Evolutionary conservation across 2,113 vertebrate genomes (phyloP), one percentile per base, ranked within the genome.

Genomic region (Dasypus novemcinctus): DNA sequence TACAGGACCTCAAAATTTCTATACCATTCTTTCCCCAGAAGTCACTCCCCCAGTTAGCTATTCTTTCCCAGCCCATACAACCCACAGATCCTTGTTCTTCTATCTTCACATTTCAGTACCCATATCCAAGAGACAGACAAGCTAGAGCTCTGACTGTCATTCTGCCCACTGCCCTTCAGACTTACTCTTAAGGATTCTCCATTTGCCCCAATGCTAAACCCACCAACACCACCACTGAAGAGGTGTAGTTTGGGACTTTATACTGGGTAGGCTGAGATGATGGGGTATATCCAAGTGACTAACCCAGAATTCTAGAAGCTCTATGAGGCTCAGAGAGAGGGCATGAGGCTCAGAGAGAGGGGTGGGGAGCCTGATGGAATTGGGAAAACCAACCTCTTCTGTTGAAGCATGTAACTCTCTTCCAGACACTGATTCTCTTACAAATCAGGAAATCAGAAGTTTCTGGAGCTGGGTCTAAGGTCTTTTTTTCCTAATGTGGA

Each of bases 351-450:
- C 12, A 2, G 59, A 1, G 36, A 38, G 25, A 18, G 52, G 13
- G 14, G 17, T 54, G 15, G 52, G 13, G 52, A 54, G 54, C 18
- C 54, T 6, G 38, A 31, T 8, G 25, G 52, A n/a, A 43, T 17
- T 4, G 7, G 5, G 33, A 41, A 25, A 63, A 10, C 96, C 52
- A 98, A 98, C 98, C 98, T 98, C 97, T 98, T 98, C 96, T 98
- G 98, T 52, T 98, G 98, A 18, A 98, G 94, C 96, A 98, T 97
- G 81, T 98, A 93, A 38, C 96, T 97, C 94, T 98, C 97, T 29
- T 98, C 98, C 95, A 98, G 91, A 75, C 71, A 92, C 95, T 97
- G 97, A 95, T 75, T 97, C 95, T 95, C 96, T 91, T 81, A 87
- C 90, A 46, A 97, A 18, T 90, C 97, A 98, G 84, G 91, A 93